Evolutionary conservation across 2,113 vertebrate genomes (phyloP), one percentile per base, ranked within the genome.

Genomic region (Labeo catla): DNA sequence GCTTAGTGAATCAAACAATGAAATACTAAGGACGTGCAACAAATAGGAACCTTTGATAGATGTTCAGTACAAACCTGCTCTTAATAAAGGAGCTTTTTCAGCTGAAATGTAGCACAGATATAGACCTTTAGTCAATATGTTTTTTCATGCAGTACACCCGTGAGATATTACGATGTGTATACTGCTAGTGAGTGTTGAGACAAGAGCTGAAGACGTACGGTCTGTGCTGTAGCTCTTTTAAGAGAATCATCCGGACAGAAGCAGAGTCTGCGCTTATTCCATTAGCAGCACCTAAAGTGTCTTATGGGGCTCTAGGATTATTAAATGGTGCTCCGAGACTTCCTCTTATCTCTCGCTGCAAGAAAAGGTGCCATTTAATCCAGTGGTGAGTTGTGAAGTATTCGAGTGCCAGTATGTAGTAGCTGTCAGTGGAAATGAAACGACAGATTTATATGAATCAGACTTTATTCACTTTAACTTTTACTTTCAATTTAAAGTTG

Each of bases 201-300:
- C 13, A 19, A 36, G 1, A 63, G 34, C 34, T 63, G 16, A 78
- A 78, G 50, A 78, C 50, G 11, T 39, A 19, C 3, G 4, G 4
- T 15, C 65, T 21, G 19, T 54, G 47, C 49, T 66, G 74, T n/a
- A 57, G 76, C 39, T 86, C 34, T 73, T 65, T 43, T 74, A 66
- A 86, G 52, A 70, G 59, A 65, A 23, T 52, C 36, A 57, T 34
- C 7, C 4, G 28, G 63, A 66, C 61, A 79, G 76, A 47, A n/a
- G 21, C 21, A 45, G 21, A 61, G 70, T 76, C 79, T 86, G 43
- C 6, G 15, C 43, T 66, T 70, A 77, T 83, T 74, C 36, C 80
- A 83, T 83, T 83, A 87, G 72, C 80, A 77, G 45, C 19, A 39
- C 72, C 61, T 81, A 54, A 83, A 52, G 47, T 81, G 80, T 63